These are phyloP conservation scores for Ladona fulva DNA, from an alignment of 1,140 invertebrate genomes.

Conservation along the genomic window DNA sequence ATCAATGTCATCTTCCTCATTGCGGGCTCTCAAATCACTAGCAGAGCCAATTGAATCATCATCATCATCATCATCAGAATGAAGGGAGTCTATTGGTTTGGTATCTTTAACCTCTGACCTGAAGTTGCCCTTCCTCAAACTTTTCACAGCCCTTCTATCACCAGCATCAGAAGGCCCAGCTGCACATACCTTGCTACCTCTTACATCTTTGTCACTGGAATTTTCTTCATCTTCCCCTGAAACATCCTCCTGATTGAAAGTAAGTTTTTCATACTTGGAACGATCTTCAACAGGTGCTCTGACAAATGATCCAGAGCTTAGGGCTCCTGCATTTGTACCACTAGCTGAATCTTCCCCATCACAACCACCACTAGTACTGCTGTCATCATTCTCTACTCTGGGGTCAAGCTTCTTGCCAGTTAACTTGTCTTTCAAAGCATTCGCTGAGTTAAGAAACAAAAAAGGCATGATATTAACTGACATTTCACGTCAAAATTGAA, in stretches of 20 bases:
- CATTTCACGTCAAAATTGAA: not conserved
- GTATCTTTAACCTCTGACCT: conserved; percentile 22
- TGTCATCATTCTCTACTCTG: conserved; percentile 1
- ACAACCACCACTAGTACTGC: conserved; percentile 3
- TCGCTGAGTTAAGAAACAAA: not conserved
- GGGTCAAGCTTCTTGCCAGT: not conserved
- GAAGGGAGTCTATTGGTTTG: conserved; percentile 21
- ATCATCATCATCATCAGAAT: conserved; percentile 27
- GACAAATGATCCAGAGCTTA: conserved; percentile 42
- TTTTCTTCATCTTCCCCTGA: conserved; percentile 48
- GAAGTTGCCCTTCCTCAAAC: not conserved
- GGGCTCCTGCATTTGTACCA: not conserved
- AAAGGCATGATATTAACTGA: not conserved
- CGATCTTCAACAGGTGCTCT: conserved; percentile 58
- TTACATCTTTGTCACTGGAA: conserved; percentile 21
- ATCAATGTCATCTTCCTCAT: conserved; percentile 32
- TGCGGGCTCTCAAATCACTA: conserved; percentile 53
- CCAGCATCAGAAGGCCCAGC: conserved; percentile 24
- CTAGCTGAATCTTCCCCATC: not conserved
- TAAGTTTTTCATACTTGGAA: conserved; percentile 72
- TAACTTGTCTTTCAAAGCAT: not conserved
- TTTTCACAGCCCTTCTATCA: not conserved
- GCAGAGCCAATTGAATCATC: conserved; percentile 68
- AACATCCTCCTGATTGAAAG: conserved; percentile 45
- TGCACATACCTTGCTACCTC: not conserved